Conservation (phyloP, 2,113 vertebrate species). For the Columba janthina region DNA sequence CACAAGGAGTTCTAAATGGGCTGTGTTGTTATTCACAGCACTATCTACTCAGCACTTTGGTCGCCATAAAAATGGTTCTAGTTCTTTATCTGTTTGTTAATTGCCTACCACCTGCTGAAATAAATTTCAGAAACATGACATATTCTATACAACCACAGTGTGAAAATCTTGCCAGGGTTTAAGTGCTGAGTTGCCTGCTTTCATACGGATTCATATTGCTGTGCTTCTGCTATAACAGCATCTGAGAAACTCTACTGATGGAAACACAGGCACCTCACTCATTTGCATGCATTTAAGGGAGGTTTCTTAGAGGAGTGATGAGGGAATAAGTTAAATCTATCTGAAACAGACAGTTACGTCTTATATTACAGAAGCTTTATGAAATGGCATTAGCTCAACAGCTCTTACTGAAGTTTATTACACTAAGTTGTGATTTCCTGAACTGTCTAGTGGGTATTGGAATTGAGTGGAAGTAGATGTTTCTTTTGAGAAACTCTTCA, state of each 20-base stretch:
- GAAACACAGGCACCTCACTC: neutral
- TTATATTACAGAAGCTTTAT: neutral
- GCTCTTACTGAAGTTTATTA: neutral
- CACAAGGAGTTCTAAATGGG: neutral
- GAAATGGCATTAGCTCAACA: neutral
- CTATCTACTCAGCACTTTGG: neutral
- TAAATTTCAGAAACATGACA: neutral
- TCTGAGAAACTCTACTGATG: neutral
- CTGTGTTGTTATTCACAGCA: neutral
- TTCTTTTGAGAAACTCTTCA: neutral
- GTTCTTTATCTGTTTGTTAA: neutral
- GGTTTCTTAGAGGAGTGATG: fast-evolving
- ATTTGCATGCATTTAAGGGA: neutral
- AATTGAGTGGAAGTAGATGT: neutral
- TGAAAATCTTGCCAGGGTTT: neutral
- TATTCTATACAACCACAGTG: neutral
- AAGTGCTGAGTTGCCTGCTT: neutral
- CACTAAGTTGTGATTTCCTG: neutral
- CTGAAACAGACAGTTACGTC: neutral
- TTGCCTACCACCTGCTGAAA: neutral
- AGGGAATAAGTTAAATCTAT: neutral
- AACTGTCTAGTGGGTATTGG: neutral
- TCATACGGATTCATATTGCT: neutral
- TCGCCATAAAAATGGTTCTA: neutral
- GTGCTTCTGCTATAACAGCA: neutral